Conservation (phyloP, 1,140 invertebrate genomes). For the Pachypsylla venusta region DNA sequence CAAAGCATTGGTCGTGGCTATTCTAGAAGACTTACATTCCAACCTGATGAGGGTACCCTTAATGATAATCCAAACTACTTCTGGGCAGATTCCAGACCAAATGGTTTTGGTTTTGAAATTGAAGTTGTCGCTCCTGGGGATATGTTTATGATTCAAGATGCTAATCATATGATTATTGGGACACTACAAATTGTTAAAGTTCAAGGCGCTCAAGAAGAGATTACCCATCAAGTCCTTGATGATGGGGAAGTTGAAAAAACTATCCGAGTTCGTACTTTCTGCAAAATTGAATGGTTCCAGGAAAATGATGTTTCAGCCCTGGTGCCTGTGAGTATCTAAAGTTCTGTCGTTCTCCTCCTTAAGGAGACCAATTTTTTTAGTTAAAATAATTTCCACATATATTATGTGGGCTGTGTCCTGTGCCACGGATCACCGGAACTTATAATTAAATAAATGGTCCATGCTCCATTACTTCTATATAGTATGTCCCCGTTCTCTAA, state of each 20-base stretch:
- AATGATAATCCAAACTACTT: slow-evolving; percentile 57
- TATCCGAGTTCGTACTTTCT: slow-evolving; percentile 42
- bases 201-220: slow-evolving; percentile 36
- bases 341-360: too few species aligned
- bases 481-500: too few species aligned
- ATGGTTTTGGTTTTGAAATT: slow-evolving; percentile 56
- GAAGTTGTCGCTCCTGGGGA: slow-evolving; percentile 49
- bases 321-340: slow-evolving; percentile 31
- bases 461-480: too few species aligned
- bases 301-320: slow-evolving; percentile 39
- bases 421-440: too few species aligned
- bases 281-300: slow-evolving; percentile 50
- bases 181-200: slow-evolving; percentile 43
- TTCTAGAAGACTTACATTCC: slow-evolving; percentile 55
- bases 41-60: slow-evolving; percentile 39
- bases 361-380: too few species aligned
- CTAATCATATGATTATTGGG: slow-evolving; percentile 42
- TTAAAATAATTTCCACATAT: too few species aligned
- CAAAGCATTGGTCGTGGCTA: slow-evolving; percentile 55
- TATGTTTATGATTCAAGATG: slow-evolving; percentile 51
- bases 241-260: slow-evolving; percentile 41
- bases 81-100: slow-evolving; percentile 55
- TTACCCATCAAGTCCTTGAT: slow-evolving; percentile 28
- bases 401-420: too few species aligned
- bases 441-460: too few species aligned